Conservation (phyloP, 2,797 vertebrate genomes). For the Bovichtus variegatus region DNA sequence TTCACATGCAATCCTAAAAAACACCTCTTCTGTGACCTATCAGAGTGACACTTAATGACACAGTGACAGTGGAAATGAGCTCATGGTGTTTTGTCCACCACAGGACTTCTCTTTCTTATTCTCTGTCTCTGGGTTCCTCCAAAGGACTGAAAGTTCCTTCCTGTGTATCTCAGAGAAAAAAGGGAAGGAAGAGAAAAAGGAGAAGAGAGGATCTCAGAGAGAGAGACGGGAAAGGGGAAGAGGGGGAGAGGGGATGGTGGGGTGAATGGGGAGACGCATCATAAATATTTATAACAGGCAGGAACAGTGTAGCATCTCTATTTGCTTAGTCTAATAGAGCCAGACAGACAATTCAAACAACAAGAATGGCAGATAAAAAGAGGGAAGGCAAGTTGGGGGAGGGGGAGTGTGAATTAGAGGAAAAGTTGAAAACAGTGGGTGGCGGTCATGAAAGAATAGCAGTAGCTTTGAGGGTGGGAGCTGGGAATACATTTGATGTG, state of each 20-base stretch:
- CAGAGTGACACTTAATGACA: slow-evolving; percentile 46
- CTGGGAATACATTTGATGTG: slow-evolving; percentile 15
- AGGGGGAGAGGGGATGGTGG: slow-evolving; percentile 2
- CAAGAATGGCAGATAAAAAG: slow-evolving; percentile 52
- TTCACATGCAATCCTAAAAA: slow-evolving; percentile 6
- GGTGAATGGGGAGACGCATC: slow-evolving; percentile 52
- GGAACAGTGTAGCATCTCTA: slow-evolving; percentile 71
- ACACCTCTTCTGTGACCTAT: slow-evolving; percentile 24
- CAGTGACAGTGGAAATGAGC: slow-evolving; percentile 60
- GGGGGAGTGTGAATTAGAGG: slow-evolving; percentile 15
- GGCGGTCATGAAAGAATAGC: slow-evolving; percentile 32
- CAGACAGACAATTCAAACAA: slow-evolving; percentile 68
- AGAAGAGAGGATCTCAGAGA: slow-evolving; percentile 53
- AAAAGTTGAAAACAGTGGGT: slow-evolving; percentile 39
- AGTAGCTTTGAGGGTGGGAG: not conserved
- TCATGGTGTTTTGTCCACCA: slow-evolving; percentile 32
- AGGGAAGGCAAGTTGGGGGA: slow-evolving; percentile 35
- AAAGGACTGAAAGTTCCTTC: slow-evolving; percentile 33
- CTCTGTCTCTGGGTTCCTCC: slow-evolving; percentile 47
- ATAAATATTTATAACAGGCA: slow-evolving; percentile 80
- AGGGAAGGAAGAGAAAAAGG: slow-evolving; percentile 59
- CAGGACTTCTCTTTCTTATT: slow-evolving; percentile 62
- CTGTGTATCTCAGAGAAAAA: slow-evolving; percentile 54
- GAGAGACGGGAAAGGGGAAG: slow-evolving; percentile 31
- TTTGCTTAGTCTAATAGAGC: slow-evolving; percentile 76